A percentile compares a stretch with the other conserved stretches of the same genome.
These are phyloP conservation scores for Hippocampus kuda DNA, from an alignment of 2,797 vertebrate genomes.

Conservation along the genomic window DNA sequence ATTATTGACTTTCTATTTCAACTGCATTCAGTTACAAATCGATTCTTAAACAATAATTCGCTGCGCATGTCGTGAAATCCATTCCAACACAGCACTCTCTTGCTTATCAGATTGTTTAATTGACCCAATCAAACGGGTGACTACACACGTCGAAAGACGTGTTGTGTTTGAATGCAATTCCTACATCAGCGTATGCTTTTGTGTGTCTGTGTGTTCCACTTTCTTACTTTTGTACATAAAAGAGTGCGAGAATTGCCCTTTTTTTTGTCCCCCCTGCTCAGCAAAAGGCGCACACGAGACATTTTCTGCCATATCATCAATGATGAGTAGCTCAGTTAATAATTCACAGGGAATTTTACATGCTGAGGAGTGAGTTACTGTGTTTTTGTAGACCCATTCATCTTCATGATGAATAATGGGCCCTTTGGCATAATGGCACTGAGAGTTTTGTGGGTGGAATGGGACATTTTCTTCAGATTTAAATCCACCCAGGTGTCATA, in stretches of 20 bases:
- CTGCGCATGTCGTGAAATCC: not conserved
- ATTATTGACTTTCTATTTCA: not conserved
- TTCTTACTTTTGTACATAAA: slow-evolving; percentile 3
- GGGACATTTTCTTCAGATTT: slow-evolving; percentile 26
- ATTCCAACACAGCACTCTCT: not conserved
- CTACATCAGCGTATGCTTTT: not conserved
- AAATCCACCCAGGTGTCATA: not conserved
- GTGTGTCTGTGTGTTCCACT: not conserved
- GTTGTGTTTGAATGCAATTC: not conserved
- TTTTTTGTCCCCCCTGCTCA: not conserved
- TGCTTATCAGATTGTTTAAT: not conserved
- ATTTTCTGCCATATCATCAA: not conserved
- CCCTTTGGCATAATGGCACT: slow-evolving; percentile 43
- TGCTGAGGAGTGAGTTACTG: slow-evolving; percentile 50
- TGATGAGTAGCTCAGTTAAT: slow-evolving; percentile 53
- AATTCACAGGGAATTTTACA: slow-evolving; percentile 50
- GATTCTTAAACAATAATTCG: not conserved
- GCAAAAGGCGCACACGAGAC: slow-evolving; percentile 5
- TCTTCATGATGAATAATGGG: slow-evolving; percentile 58
- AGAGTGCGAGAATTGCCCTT: slow-evolving; percentile 20
- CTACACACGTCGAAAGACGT: not conserved
- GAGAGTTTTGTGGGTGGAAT: slow-evolving; percentile 50
- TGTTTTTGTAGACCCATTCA: slow-evolving; percentile 48
- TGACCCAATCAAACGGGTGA: not conserved
- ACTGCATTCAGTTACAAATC: not conserved